Evolutionary conservation across 2,888 invertebrate genomes (phyloP).

Genomic region (Drosophila pseudotakahashii): DNA sequence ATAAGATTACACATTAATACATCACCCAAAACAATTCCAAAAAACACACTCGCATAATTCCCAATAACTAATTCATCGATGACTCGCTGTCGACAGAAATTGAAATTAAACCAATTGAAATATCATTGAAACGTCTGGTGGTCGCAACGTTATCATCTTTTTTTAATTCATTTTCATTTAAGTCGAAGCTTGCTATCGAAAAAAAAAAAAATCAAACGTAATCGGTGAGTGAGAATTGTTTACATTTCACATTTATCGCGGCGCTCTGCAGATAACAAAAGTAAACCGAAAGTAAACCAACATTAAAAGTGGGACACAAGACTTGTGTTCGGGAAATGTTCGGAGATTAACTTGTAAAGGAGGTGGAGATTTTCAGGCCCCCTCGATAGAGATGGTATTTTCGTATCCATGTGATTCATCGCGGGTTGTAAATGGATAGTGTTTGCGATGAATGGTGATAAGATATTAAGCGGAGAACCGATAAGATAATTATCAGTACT

Average conservation of each 20-base stretch:
- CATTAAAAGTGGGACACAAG: constrained; percentile 36
- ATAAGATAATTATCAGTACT: not conserved
- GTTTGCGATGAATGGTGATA: constrained; percentile 3
- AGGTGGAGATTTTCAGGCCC: not conserved
- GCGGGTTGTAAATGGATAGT: not conserved
- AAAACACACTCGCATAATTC: constrained; percentile 8
- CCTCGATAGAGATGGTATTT: constrained; percentile 10
- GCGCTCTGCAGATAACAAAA: constrained; percentile 20
- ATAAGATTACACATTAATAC: constrained; percentile 20
- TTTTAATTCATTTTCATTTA: constrained; percentile 24
- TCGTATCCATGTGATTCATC: constrained; percentile 1
- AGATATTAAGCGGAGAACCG: not conserved
- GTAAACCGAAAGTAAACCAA: constrained; percentile 24
- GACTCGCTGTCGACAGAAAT: constrained; percentile 1
- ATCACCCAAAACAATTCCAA: constrained; percentile 10
- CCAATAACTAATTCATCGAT: constrained; percentile 8
- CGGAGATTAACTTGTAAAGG: constrained; percentile 50
- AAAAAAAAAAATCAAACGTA: constrained; percentile 1
- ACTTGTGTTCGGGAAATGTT: constrained; percentile 14
- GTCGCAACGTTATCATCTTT: constrained; percentile 7
- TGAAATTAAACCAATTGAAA: constrained; percentile 16
- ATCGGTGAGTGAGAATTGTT: constrained; percentile 21
- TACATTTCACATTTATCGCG: constrained; percentile 43
- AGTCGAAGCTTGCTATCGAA: constrained; percentile 1
- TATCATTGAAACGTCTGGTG: not conserved